A percentile compares a stretch with the other conserved stretches of the same genome.
Evolutionary conservation across 2,888 invertebrate genomes (phyloP).

Genomic region (Pristionchus exspectatus): DNA sequence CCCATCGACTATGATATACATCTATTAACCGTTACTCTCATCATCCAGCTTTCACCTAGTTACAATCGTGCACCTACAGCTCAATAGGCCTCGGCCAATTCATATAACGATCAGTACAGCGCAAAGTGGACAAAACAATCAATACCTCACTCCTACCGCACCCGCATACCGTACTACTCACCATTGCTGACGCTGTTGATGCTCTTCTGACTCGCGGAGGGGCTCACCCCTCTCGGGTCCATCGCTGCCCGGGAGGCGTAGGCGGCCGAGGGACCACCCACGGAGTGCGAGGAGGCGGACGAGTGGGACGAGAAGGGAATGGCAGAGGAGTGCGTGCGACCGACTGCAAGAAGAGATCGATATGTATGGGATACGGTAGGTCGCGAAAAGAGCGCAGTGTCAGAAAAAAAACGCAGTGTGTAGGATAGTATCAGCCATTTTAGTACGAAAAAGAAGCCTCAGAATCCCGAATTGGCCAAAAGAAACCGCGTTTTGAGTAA

Average conservation of each 20-base stretch:
- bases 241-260: conserved; percentile 42
- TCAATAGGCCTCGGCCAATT: no score
- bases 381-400: neutral
- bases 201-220: conserved; percentile 62
- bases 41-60: no score
- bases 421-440: neutral
- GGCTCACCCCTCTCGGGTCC: conserved; percentile 56
- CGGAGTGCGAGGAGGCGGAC: neutral
- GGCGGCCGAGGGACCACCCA: conserved; percentile 24
- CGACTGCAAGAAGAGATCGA: neutral
- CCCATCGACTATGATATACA: no score
- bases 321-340: conserved; percentile 16
- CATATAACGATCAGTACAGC: no score
- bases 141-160: neutral
- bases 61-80: no score
- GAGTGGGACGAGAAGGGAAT: neutral
- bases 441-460: no score
- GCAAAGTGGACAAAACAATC: neutral
- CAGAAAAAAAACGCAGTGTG: no score
- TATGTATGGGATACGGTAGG: neutral
- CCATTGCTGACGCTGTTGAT: conserved; percentile 60
- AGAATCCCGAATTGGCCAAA: no score
- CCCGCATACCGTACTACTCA: neutral
- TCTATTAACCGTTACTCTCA: no score
- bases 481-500: no score